Base-by-base conservation (phyloP, 30 jellyfish, hydroid and myxozoan species). In the Catostylus mosaicus region DNA sequence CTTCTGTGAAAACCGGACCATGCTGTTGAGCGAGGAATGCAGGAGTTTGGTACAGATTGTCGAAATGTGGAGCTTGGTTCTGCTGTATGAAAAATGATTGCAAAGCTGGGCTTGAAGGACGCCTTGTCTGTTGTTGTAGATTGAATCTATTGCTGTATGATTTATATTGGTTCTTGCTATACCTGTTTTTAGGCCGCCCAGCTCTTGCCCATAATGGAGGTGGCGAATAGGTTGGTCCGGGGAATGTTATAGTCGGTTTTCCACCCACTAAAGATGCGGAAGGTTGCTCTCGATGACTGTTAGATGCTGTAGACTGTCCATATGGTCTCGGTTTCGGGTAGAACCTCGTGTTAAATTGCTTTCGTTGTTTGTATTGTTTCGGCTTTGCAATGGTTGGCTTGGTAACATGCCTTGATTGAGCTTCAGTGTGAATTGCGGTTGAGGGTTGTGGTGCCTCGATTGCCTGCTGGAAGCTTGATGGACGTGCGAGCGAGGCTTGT, bases 161-260 rank as follows among this genome's bases (percentile, higher is more conserved):
- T 16, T 30, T 29, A 24, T 78, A 38, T n/a, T 64, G 34, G 32
- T 31, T 52, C 38, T 31, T 14, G 60, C 32, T 57, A 36, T 76
- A 27, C 11, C 62, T n/a, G 51, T 52, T 59, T 57, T 51, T 79
- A 16, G 88, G 88, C 7, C 78, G 46, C 23, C 76, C 85, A 18
- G 52, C 77, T 40, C 87, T 77, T 47, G 96, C 59, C 26, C 85
- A 22, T 26, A 77, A 73, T 26, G 99, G 99, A 5, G 99, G 99
- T 23, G 97, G 96, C 19, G 99, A 88, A 67, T 85, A 94, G 0
- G 99, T 94, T 24, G 97, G 94, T n/a, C 99, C 99, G 31, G 99
- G 99, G 80, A 94, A 94, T 37, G 95, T 56, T 16, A 94, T 19
- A 0, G 96, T 33, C 37, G 94, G 88, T 37, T 76, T 51, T 36